These are phyloP conservation scores for Melangyna quadrimaculata DNA, from an alignment of 2,888 invertebrate species.

Conservation along the genomic window DNA sequence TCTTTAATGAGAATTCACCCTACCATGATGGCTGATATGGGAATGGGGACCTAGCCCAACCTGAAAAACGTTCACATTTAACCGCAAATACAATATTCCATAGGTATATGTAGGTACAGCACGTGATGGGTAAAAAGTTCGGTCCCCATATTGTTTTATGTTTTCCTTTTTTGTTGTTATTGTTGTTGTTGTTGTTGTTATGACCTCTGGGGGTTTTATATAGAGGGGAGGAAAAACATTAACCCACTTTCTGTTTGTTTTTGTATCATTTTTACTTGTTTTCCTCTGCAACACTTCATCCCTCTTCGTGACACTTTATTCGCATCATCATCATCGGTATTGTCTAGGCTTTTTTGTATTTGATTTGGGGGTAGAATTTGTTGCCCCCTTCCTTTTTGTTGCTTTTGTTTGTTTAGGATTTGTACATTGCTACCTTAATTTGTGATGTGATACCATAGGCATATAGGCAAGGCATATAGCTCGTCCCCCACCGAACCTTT, in stretches of 20 bases:
- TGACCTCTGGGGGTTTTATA: slow-evolving; percentile 19
- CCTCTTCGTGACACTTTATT: slow-evolving; percentile 26
- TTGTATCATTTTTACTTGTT: slow-evolving; percentile 58
- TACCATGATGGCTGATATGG: background rate
- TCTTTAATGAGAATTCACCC: slow-evolving; percentile 5
- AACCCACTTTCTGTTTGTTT: slow-evolving; percentile 69
- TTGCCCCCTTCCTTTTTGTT: background rate
- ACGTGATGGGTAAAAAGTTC: slow-evolving; percentile 18
- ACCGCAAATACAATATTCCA: slow-evolving; percentile 26
- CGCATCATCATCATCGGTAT: slow-evolving; percentile 60
- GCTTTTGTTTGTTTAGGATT: slow-evolving; percentile 47
- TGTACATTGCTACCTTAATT: slow-evolving; percentile 65
- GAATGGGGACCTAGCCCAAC: slow-evolving; percentile 20
- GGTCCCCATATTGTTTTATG: background rate
- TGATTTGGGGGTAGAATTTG: background rate
- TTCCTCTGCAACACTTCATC: background rate
- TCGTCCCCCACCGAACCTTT: background rate
- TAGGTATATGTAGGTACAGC: background rate
- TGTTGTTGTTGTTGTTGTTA: slow-evolving; percentile 13
- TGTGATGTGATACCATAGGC: slow-evolving; percentile 68
- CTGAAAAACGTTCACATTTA: slow-evolving; percentile 22
- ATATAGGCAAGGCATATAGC: too few species aligned
- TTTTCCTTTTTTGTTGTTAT: background rate
- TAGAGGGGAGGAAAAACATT: slow-evolving; percentile 50
- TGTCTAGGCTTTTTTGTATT: slow-evolving; percentile 41